phyloP scores from a whole-genome alignment of 2,113 vertebrate species.

The Fulica atra region DNA sequence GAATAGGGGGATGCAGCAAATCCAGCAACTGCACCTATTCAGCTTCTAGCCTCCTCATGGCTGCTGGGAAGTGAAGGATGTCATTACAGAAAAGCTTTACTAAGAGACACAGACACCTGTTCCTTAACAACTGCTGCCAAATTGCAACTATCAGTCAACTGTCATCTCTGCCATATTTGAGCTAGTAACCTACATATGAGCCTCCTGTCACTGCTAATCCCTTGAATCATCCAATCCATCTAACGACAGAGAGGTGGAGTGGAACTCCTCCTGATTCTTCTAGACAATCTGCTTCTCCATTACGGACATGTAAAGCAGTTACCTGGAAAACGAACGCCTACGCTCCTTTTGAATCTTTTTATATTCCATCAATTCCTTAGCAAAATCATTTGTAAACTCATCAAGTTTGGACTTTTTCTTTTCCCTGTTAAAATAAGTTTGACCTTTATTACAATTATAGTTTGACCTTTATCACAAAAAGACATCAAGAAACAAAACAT shows the following conservation, averaged over 20 bases:
- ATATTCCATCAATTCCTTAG: slow-evolving; percentile 98
- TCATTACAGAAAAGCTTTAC: not conserved
- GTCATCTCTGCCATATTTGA: slow-evolving; percentile 26
- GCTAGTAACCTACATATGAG: not conserved
- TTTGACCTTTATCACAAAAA: slow-evolving; percentile 64
- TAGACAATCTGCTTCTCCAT: slow-evolving; percentile 76
- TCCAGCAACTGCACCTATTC: not conserved
- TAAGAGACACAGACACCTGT: not conserved
- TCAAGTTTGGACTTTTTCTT: slow-evolving; percentile 97
- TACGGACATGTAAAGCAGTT: slow-evolving; percentile 79
- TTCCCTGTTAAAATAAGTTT: slow-evolving; percentile 87
- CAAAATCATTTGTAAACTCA: slow-evolving; percentile 99
- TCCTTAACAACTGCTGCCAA: not conserved
- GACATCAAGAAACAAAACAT: slow-evolving; percentile 65
- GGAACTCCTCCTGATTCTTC: slow-evolving; percentile 43
- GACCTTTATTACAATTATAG: slow-evolving; percentile 65
- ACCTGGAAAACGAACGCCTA: slow-evolving; percentile 96
- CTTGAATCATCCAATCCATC: slow-evolving; percentile 68
- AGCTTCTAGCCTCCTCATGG: not conserved
- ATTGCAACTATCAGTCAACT: not conserved
- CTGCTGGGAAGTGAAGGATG: not conserved
- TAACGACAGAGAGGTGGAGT: slow-evolving; percentile 19
- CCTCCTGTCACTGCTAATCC: slow-evolving; percentile 63
- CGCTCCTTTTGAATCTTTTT: slow-evolving; percentile 97
- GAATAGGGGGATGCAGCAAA: not conserved